Evolutionary conservation across 2,113 vertebrate genomes (phyloP).

Genomic region (Brachirus orientalis): DNA sequence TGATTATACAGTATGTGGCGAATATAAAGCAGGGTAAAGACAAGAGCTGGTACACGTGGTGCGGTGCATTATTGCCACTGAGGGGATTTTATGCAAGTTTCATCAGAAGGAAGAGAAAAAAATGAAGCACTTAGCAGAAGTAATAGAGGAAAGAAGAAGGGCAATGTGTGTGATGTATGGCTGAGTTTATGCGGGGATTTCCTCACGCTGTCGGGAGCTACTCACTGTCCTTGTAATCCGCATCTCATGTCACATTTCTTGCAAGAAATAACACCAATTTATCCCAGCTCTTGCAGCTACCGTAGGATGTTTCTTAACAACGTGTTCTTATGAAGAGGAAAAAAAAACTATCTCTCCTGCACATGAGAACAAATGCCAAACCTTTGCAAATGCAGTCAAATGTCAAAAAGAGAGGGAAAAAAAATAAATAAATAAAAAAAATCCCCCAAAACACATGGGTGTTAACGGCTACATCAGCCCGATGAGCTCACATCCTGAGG

Average conservation of each 20-base stretch:
- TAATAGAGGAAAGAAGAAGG: constrained; percentile 36
- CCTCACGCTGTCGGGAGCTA: constrained; percentile 18
- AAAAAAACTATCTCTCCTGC: too few relatives aligned
- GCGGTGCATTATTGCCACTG: not conserved
- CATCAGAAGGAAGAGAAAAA: constrained; percentile 11
- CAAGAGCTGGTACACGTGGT: constrained; percentile 27
- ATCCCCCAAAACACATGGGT: constrained; percentile 21
- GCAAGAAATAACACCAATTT: constrained; percentile 2
- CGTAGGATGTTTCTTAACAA: constrained; percentile 13
- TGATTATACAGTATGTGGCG: not conserved
- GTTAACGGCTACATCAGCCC: not conserved
- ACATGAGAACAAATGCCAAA: too few relatives aligned
- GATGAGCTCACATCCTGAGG: constrained; percentile 38
- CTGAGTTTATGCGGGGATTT: constrained; percentile 44
- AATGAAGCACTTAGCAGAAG: constrained; percentile 21
- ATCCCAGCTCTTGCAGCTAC: constrained; percentile 1
- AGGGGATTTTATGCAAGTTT: constrained; percentile 43
- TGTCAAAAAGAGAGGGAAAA: too few relatives aligned
- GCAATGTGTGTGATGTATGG: constrained; percentile 37
- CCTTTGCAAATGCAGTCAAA: constrained; percentile 24
- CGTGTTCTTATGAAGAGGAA: constrained; percentile 11
- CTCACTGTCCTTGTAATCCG: not conserved
- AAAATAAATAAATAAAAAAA: too few relatives aligned
- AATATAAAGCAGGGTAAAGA: constrained; percentile 47
- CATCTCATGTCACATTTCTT: constrained; percentile 9